phyloP scores from a whole-genome alignment of 2,113 vertebrate genomes.

The Tragelaphus strepsiceros region DNA sequence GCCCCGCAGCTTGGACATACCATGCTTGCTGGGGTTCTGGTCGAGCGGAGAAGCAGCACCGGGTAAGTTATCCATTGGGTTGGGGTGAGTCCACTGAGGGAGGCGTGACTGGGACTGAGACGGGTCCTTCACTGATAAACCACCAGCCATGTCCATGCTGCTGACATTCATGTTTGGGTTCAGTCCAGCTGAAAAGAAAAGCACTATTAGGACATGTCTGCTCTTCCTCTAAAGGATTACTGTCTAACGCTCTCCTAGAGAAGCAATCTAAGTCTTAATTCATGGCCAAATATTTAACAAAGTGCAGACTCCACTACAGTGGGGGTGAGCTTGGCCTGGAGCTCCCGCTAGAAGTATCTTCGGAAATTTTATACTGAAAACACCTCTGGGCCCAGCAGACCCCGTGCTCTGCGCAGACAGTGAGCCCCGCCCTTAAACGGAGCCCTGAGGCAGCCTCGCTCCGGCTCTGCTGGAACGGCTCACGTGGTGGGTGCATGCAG shows the following conservation, averaged over 20 bases:
- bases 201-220: background rate
- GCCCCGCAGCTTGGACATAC: constrained; percentile 65
- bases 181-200: constrained; percentile 87
- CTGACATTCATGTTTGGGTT: constrained; percentile 97
- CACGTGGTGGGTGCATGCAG: background rate
- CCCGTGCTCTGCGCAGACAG: background rate
- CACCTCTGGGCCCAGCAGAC: background rate
- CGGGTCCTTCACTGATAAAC: constrained; percentile 94
- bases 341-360: accelerated
- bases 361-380: background rate
- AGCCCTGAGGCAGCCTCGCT: no score
- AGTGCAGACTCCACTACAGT: accelerated
- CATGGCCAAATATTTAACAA: background rate
- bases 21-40: constrained; percentile 95
- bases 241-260: background rate
- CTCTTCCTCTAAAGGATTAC: background rate
- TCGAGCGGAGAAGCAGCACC: constrained; percentile 93
- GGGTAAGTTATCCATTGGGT: constrained; percentile 92
- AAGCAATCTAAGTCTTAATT: background rate
- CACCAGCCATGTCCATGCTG: constrained; percentile 93
- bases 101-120: constrained; percentile 97
- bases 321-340: background rate
- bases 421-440: background rate
- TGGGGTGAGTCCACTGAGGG: constrained; percentile 98
- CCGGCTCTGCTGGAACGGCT: background rate